Conservation (phyloP, 2,888 invertebrate genomes). For the Lasioglossum malachurum region DNA sequence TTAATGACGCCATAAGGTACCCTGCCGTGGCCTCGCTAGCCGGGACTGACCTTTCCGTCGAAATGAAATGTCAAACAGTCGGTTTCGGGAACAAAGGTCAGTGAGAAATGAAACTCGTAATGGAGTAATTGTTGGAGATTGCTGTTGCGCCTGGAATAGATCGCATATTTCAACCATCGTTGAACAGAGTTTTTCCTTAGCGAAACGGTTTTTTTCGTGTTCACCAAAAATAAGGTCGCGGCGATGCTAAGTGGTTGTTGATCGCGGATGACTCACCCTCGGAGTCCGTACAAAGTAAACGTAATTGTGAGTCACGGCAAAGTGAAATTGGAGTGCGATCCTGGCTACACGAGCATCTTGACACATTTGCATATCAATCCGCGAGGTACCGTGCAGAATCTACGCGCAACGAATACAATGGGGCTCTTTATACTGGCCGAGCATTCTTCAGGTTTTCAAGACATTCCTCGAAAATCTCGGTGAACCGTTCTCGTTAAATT, state of each 20-base stretch:
- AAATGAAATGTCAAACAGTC: conserved; percentile 45
- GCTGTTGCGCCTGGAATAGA: too few species aligned
- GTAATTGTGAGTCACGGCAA: conserved; percentile 47
- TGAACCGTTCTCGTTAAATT: background rate
- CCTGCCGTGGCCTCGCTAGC: background rate
- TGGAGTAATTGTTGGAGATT: conserved; percentile 14
- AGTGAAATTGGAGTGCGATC: conserved; percentile 53
- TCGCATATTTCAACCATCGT: background rate
- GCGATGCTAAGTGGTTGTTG: conserved; percentile 28
- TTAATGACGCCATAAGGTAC: conserved; percentile 17
- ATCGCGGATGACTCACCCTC: conserved; percentile 44
- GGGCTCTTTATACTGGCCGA: conserved; percentile 2
- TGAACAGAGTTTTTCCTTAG: background rate
- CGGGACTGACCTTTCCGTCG: conserved; percentile 35
- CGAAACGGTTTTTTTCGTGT: background rate
- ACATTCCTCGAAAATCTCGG: conserved; percentile 2
- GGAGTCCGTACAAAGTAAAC: conserved; percentile 51
- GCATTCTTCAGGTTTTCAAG: background rate
- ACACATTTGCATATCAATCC: conserved; percentile 60
- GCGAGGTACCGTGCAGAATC: conserved; percentile 21
- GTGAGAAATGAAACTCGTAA: conserved; percentile 19
- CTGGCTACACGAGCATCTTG: conserved; percentile 35
- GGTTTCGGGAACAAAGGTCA: conserved; percentile 32
- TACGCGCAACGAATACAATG: conserved; percentile 47
- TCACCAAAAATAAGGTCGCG: background rate